Percentiles rank a stretch among this genome's conserved stretches.
These are phyloP conservation scores for Ptyas mucosa DNA, from an alignment of 2,113 vertebrate species.

Conservation along the genomic window DNA sequence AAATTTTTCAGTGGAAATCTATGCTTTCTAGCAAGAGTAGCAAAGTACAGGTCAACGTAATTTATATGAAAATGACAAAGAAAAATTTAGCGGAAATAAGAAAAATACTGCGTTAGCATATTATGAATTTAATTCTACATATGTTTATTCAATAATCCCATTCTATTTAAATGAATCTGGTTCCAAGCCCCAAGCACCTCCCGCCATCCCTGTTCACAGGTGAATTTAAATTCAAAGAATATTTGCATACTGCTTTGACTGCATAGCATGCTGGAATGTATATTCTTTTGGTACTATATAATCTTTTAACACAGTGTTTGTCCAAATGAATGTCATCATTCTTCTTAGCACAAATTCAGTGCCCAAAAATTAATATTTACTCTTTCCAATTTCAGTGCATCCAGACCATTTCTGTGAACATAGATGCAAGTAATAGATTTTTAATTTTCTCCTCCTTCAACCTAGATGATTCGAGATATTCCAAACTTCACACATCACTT, in stretches of 20 bases:
- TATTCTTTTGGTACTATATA: background rate
- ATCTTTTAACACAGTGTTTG: background rate
- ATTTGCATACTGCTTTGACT: background rate
- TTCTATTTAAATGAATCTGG: background rate
- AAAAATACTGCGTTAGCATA: background rate
- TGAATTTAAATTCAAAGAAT: background rate
- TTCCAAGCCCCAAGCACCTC: background rate
- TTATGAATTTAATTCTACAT: background rate
- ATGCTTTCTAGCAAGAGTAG: background rate
- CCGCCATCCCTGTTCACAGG: background rate
- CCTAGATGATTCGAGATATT: conserved; percentile 25
- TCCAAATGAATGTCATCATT: background rate
- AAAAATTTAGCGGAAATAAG: background rate
- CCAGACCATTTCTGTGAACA: background rate
- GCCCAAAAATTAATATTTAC: conserved; percentile 13
- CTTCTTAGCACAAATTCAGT: conserved; percentile 9
- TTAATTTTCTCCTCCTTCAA: conserved; percentile 17
- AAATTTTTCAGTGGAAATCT: background rate
- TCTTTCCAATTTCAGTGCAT: background rate
- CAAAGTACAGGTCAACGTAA: background rate
- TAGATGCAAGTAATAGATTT: conserved; percentile 34
- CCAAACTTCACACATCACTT: conserved; percentile 38
- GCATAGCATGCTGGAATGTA: background rate
- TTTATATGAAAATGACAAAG: background rate
- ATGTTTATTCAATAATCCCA: background rate